Evolutionary conservation across 2,797 vertebrate species (phyloP).

Genomic region (Euphonia xanthogaster): DNA sequence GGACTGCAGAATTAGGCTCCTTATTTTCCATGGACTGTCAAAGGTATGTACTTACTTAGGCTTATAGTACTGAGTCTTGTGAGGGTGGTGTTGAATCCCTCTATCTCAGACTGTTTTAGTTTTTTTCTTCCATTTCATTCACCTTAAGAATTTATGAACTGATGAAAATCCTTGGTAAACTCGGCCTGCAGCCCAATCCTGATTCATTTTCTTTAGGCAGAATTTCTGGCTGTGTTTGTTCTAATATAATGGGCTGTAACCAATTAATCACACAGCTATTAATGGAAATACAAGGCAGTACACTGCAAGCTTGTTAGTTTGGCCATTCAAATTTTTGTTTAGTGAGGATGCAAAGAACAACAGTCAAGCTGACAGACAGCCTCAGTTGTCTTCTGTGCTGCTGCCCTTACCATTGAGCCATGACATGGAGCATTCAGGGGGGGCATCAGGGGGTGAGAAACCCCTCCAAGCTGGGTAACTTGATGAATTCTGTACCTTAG

Average conservation of each 20-base stretch:
- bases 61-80: neutral
- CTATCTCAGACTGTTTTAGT: neutral
- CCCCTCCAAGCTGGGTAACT: neutral
- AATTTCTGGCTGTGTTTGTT: neutral
- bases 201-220: neutral
- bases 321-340: neutral
- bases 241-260: slow-evolving; percentile 5
- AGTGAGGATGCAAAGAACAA: neutral
- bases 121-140: neutral
- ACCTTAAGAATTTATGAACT: neutral
- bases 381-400: neutral
- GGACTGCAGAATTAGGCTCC: neutral
- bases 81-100: neutral
- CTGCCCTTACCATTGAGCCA: neutral
- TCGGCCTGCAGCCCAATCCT: neutral
- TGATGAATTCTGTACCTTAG: neutral
- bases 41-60: neutral
- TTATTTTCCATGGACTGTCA: neutral
- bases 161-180: neutral
- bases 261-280: slow-evolving; percentile 18
- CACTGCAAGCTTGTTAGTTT: neutral
- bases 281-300: neutral
- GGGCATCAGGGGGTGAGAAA: neutral
- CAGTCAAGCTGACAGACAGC: neutral
- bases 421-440: neutral